Evolutionary conservation across 1,140 invertebrate species (phyloP).

Genomic region (Macrosteles quadrilineatus): DNA sequence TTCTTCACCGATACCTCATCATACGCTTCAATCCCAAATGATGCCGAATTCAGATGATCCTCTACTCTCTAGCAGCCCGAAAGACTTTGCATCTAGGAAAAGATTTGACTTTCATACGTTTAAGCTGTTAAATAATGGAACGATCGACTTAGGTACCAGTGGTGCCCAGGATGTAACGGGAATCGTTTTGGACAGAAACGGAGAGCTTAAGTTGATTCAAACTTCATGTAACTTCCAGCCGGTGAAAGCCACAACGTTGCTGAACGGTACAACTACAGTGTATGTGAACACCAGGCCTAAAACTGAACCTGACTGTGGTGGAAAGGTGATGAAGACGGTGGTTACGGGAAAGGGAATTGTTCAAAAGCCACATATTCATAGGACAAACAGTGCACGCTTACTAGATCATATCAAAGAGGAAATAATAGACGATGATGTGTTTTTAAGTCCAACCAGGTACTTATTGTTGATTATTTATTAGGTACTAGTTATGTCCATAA

Average conservation of each 20-base stretch:
- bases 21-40: conserved; percentile 68
- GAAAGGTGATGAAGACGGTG: conserved; percentile 27
- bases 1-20: conserved; percentile 58
- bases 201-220: conserved; percentile 65
- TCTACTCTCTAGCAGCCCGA: conserved; percentile 74
- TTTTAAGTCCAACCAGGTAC: conserved; percentile 70
- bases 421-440: conserved; percentile 64
- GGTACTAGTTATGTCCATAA: no score
- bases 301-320: conserved; percentile 29
- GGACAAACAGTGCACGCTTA: conserved; percentile 22
- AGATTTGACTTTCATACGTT: conserved; percentile 65
- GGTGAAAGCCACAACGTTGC: conserved; percentile 35
- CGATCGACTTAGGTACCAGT: conserved; percentile 57
- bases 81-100: conserved; percentile 68
- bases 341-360: conserved; percentile 21
- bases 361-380: conserved; percentile 17
- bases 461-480: conserved; percentile 24
- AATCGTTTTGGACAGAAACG: conserved; percentile 63
- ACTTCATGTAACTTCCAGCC: conserved; percentile 46
- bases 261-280: conserved; percentile 37
- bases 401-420: conserved; percentile 59
- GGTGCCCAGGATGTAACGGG: conserved; percentile 58
- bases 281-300: conserved; percentile 36
- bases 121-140: conserved; percentile 61
- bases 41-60: conserved; percentile 86